Evolutionary conservation across 2,888 invertebrate species (phyloP), one percentile per base, ranked within the genome.

Genomic region (Selenia dentaria): DNA sequence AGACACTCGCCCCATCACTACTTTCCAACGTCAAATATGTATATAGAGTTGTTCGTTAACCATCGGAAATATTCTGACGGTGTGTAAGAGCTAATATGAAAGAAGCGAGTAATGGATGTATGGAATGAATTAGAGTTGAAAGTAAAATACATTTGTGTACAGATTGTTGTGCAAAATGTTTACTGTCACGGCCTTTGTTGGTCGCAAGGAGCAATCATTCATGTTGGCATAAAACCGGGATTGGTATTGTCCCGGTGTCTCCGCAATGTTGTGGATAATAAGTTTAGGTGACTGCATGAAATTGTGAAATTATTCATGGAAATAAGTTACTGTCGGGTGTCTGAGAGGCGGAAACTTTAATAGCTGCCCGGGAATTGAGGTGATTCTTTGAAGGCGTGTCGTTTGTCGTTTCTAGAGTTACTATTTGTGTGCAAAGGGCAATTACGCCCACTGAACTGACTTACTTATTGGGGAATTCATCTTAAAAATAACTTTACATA

Each of bases 131-230:
- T 42, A 31, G 16, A 10, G 33, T 25, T 4, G 35, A 18, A 27
- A 53, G 14, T 10, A 27, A 20, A 20, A 44, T 14, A 34, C 10
- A 28, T 28, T 47, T 47, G 57, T 59, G 70, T 67, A 64, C 67
- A 66, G 67, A 54, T 57, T 77, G 74, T 75, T 67, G 72, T 71
- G 76, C 75, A 70, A 73, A 78, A 79, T 81, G 79, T 82, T 84
- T 84, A 77, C 74, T 77, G 81, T 78, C 66, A 58, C 68, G 65
- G 78, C 67, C 78, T 82, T 83, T 79, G 83, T 83, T 72, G 71
- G 75, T 65, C 67, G 71, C 74, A 76, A 79, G 73, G 75, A 70
- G 79, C 81, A 82, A 87, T 87, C 84, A 86, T 79, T 86, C 85
- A 86, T 81, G 84, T 80, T 76, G 76, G 77, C 74, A 83, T 79